Conservation (phyloP, 2,888 invertebrate species). For the Cyclophora albipunctata region DNA sequence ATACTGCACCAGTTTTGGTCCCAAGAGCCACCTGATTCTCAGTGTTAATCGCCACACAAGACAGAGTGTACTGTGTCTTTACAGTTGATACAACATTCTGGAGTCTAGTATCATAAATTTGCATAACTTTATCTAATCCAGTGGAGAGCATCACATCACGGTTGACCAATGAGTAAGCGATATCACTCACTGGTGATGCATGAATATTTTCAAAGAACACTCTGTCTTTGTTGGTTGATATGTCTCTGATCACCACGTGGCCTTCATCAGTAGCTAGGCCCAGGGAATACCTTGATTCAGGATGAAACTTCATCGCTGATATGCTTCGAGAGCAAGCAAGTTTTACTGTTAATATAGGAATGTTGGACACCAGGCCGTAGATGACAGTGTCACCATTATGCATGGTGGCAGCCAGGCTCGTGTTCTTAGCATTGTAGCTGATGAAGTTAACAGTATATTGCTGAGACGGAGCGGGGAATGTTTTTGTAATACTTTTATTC, state of each 20-base stretch:
- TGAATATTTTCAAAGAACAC: constrained; percentile 68
- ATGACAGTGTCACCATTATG: constrained; percentile 68
- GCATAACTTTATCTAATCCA: constrained; percentile 73
- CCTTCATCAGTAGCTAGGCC: constrained; percentile 72
- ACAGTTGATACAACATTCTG: constrained; percentile 63
- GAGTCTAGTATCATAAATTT: constrained; percentile 72
- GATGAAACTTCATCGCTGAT: constrained; percentile 67
- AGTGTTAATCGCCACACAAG: constrained; percentile 55
- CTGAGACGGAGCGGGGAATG: constrained; percentile 56
- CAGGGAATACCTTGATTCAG: constrained; percentile 56
- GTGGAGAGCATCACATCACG: constrained; percentile 72
- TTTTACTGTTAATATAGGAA: constrained; percentile 59
- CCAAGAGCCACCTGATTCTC: constrained; percentile 72
- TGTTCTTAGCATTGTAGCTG: constrained; percentile 67
- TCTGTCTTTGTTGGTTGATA: constrained; percentile 64
- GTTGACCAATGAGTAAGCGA: constrained; percentile 72
- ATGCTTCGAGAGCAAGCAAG: constrained; percentile 57
- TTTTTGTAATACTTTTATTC: constrained; percentile 59
- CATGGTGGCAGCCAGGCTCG: constrained; percentile 62
- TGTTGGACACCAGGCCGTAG: constrained; percentile 67
- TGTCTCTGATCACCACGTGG: constrained; percentile 58
- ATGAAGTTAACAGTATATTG: constrained; percentile 54
- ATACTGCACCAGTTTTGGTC: constrained; percentile 69
- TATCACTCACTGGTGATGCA: constrained; percentile 74
- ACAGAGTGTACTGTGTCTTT: constrained; percentile 52